Percentiles rank a stretch among this genome's conserved stretches.
phyloP scores from a whole-genome alignment of 2,888 invertebrate genomes.

The Agonopterix alstromeriana region DNA sequence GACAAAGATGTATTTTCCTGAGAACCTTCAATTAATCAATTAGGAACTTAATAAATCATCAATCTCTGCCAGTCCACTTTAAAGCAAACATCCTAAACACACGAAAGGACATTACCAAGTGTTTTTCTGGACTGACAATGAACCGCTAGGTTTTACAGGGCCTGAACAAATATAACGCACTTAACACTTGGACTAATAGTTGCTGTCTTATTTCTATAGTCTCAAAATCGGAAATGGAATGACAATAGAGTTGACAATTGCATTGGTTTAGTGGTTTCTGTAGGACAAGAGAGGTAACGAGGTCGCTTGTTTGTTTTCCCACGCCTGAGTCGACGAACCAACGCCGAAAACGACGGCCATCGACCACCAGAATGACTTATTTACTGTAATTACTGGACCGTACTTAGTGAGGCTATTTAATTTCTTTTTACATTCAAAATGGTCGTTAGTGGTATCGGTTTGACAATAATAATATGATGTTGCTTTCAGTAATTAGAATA shows the following conservation, averaged over 20 bases:
- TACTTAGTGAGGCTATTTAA: no score
- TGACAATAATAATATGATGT: no score
- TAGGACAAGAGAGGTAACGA: constrained; percentile 52
- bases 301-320: constrained; percentile 63
- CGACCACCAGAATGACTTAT: constrained; percentile 26
- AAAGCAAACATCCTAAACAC: constrained; percentile 25
- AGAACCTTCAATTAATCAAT: no score
- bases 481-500: no score
- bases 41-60: no score
- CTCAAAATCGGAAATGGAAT: constrained; percentile 22
- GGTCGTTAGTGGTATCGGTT: no score
- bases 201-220: background rate
- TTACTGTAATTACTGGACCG: constrained; percentile 17
- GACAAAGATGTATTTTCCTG: no score
- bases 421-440: no score
- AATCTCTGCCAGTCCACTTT: no score
- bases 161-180: constrained; percentile 24
- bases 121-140: constrained; percentile 28
- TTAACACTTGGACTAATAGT: background rate
- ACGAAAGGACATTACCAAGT: constrained; percentile 25
- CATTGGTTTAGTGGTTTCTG: constrained; percentile 29
- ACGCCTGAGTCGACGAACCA: constrained; percentile 44
- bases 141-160: constrained; percentile 29
- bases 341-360: constrained; percentile 30
- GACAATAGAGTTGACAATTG: constrained; percentile 28